Conservation (phyloP, 2,888 invertebrate genomes). For the Lepeophtheirus nordmannii region DNA sequence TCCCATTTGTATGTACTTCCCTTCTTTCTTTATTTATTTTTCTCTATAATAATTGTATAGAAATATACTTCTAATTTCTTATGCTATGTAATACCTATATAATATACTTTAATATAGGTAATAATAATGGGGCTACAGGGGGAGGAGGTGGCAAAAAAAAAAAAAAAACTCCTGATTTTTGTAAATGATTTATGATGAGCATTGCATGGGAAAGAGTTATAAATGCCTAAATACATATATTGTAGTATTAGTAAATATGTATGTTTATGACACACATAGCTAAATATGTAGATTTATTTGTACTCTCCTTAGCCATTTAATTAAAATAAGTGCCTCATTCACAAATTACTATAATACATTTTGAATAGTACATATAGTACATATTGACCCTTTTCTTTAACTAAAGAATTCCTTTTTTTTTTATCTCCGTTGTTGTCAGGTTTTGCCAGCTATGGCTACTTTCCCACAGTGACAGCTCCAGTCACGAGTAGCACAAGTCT, state of each 20-base stretch:
- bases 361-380: too few species aligned
- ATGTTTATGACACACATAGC: background rate
- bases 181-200: background rate
- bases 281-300: background rate
- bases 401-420: background rate
- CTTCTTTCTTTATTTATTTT: background rate
- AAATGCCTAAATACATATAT: background rate
- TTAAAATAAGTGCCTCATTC: background rate
- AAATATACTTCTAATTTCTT: background rate
- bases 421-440: conserved; percentile 32
- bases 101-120: background rate
- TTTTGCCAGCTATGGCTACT: conserved; percentile 39
- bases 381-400: too few species aligned
- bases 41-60: background rate
- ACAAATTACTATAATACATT: background rate
- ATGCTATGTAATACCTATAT: background rate
- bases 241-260: background rate
- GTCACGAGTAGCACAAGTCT: conserved; percentile 39
- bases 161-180: background rate
- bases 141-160: background rate
- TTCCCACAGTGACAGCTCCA: conserved; percentile 38
- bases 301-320: background rate
- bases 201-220: background rate
- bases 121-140: background rate
- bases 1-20: too few species aligned